Evolutionary conservation across 2,113 vertebrate genomes (phyloP), one percentile per base, ranked within the genome.

Genomic region (Pogona vitticeps): DNA sequence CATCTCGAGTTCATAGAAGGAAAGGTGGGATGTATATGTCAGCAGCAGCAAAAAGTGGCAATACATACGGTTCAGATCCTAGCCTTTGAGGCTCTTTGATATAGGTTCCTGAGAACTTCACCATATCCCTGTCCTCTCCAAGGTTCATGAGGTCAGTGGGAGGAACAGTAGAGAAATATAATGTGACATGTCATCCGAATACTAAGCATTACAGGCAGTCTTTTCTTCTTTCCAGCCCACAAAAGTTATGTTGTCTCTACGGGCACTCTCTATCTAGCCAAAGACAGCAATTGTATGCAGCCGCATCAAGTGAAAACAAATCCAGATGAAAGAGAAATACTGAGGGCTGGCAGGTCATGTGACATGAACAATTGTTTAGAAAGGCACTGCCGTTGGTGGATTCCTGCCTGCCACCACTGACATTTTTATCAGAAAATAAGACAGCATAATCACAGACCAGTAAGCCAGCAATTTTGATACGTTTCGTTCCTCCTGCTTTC

Each of bases 371-470:
- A 10, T 79, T 70, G 52, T 46, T 23, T 58, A 18, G 18, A 15
- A 33, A 78, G 1, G 21, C 63, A 20, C 36, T 79, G 56, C 79
- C 76, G 40, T 59, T 38, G 21, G 8, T 20, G 33, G 15, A 46
- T 71, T 68, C 40, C n/a, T 9, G 23, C 33, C 52, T 28, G 36
- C 52, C 52, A 72, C 17, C 31, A 26, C 10, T 83, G 58, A 46
- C 38, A 33, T 42, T 84, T 84, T 84, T 23, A 46, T 65, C 73
- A 33, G 72, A 33, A 84, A 65, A 65, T n/a, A 67, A 84, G 75
- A 85, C 75, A 86, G 65, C 26, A 31, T 42, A 72, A 80, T 40
- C 26, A 61, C 10, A 71, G 28, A n/a, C 65, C 28, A 76, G 23
- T 40, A 72, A 84, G 61, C 83, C 23, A 13, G 56, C n/a, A 46